phyloP scores from a whole-genome alignment of 2,113 vertebrate genomes.

The Suncus etruscus region DNA sequence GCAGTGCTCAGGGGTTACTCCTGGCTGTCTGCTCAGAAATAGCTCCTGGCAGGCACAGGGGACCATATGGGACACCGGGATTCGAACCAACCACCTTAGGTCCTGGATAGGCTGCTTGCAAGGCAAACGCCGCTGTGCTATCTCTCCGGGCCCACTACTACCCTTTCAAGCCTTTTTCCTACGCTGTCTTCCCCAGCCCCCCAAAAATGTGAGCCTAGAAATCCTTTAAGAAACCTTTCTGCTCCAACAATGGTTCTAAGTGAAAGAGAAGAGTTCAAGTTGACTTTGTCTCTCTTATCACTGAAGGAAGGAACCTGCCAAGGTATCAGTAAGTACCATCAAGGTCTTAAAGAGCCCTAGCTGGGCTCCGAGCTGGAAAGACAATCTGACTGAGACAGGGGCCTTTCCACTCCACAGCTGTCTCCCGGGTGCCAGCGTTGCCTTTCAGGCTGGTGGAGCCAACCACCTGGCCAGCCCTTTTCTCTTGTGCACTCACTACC shows the following conservation, averaged over 20 bases:
- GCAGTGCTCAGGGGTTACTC: too few species aligned
- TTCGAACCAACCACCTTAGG: too few species aligned
- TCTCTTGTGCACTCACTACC: not conserved
- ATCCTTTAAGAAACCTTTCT: not conserved
- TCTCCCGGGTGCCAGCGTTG: too few species aligned
- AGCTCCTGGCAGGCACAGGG: too few species aligned
- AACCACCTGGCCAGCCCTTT: not conserved
- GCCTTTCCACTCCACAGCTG: conserved; percentile 19
- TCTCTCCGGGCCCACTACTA: too few species aligned
- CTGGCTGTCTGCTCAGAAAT: too few species aligned
- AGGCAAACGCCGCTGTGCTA: too few species aligned
- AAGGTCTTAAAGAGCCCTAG: not conserved
- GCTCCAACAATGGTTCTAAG: not conserved
- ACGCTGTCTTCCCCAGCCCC: not conserved
- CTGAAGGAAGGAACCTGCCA: conserved; percentile 4
- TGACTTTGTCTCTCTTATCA: not conserved
- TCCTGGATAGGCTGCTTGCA: too few species aligned
- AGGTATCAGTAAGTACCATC: not conserved
- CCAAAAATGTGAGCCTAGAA: not conserved
- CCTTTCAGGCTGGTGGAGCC: too few species aligned
- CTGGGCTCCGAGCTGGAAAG: not conserved
- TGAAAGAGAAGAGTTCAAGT: conserved; percentile 13
- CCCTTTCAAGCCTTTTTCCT: too few species aligned
- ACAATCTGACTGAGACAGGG: not conserved
- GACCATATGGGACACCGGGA: too few species aligned